A percentile compares a stretch with the other conserved stretches of the same genome.
phyloP scores from a whole-genome alignment of 2,113 vertebrate genomes.

The Protobothrops mucrosquamatus region DNA sequence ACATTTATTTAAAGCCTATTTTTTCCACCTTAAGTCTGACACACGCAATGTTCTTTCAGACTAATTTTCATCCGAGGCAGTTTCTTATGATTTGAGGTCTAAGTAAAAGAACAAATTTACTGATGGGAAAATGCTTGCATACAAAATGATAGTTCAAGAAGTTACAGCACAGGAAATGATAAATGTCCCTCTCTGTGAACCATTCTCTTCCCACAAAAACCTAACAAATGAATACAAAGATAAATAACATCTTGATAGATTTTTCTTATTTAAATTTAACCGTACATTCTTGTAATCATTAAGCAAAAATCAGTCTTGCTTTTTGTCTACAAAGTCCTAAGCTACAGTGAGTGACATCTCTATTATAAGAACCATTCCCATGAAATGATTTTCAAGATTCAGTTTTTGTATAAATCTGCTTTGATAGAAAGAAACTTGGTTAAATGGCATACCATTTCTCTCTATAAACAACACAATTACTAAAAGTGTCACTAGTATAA shows the following conservation, averaged over 20 bases:
- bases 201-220: background rate
- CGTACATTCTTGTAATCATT: slow-evolving; percentile 24
- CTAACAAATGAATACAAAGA: slow-evolving; percentile 22
- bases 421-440: slow-evolving; percentile 54
- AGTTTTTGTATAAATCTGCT: slow-evolving; percentile 49
- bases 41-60: background rate
- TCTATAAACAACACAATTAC: slow-evolving; percentile 59
- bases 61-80: slow-evolving; percentile 14
- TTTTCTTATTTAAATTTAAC: slow-evolving; percentile 15
- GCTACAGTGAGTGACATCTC: slow-evolving; percentile 42
- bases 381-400: slow-evolving; percentile 55
- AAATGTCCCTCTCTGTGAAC: background rate
- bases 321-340: slow-evolving; percentile 15
- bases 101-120: slow-evolving; percentile 7
- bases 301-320: slow-evolving; percentile 32
- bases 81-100: slow-evolving; percentile 33
- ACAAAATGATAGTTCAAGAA: slow-evolving; percentile 5
- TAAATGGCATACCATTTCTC: slow-evolving; percentile 58
- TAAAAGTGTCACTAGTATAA: slow-evolving; percentile 59
- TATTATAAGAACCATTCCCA: slow-evolving; percentile 33
- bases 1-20: slow-evolving; percentile 34
- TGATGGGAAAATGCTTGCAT: slow-evolving; percentile 1
- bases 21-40: slow-evolving; percentile 1
- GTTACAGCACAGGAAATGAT: background rate
- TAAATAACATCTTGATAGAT: slow-evolving; percentile 17